These are phyloP conservation scores for Steatornis caripensis DNA, from an alignment of 2,113 vertebrate genomes.

Conservation along the genomic window DNA sequence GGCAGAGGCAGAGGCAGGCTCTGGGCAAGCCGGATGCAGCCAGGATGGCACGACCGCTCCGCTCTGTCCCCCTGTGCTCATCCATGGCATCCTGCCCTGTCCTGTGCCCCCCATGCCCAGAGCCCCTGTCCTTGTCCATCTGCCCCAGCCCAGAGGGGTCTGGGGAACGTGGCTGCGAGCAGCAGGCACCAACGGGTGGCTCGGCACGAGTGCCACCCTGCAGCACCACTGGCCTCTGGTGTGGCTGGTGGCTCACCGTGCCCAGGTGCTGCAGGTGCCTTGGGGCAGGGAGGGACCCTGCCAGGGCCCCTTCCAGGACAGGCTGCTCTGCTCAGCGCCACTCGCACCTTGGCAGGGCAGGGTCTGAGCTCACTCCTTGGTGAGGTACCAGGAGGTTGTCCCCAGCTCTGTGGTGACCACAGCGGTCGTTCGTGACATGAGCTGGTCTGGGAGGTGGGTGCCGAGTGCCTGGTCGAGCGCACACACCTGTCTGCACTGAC, in stretches of 20 bases:
- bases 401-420: background rate
- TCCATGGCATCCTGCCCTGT: background rate
- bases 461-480: background rate
- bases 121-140: background rate
- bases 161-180: no score
- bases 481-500: background rate
- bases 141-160: background rate
- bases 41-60: background rate
- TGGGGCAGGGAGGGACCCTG: background rate
- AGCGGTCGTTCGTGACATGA: fast-evolving
- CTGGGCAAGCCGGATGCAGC: fast-evolving
- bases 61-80: background rate
- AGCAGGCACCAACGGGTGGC: no score
- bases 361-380: fast-evolving
- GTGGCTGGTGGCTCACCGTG: background rate
- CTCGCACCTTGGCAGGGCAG: background rate
- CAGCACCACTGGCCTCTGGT: background rate
- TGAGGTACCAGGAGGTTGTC: background rate
- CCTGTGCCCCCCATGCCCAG: fast-evolving
- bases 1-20: background rate
- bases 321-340: background rate
- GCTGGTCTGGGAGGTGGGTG: background rate
- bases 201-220: fast-evolving
- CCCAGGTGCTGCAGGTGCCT: background rate
- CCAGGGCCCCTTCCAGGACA: background rate